phyloP scores from a whole-genome alignment of 2,797 vertebrate species.

The Sardinella longiceps region DNA sequence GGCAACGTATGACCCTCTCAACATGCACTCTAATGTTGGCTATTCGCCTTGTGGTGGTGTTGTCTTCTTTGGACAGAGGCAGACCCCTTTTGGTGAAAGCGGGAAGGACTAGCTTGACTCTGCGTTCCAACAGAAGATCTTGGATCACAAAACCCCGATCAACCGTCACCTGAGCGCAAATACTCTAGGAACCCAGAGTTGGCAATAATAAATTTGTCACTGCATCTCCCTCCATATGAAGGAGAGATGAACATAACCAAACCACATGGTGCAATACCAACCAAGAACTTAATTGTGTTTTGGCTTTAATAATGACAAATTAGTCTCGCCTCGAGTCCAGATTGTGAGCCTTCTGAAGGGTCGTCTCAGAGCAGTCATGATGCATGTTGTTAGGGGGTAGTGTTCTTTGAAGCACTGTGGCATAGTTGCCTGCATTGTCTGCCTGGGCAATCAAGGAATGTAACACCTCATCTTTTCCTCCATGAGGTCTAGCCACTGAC shows the following conservation, averaged over 20 bases:
- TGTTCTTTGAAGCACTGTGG: slow-evolving; percentile 23
- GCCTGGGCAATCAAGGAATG: slow-evolving; percentile 26
- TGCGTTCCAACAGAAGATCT: background rate
- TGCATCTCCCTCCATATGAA: background rate
- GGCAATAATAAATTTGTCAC: background rate
- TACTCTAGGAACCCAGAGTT: slow-evolving; percentile 8
- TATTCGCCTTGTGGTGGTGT: background rate
- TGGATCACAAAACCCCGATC: slow-evolving; percentile 21
- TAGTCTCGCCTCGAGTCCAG: slow-evolving; percentile 24
- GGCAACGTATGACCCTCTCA: background rate
- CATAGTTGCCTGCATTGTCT: slow-evolving; percentile 27
- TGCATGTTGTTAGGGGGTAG: slow-evolving; percentile 34
- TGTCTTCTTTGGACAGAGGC: slow-evolving; percentile 18
- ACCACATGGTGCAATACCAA: too few species aligned
- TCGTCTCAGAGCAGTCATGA: slow-evolving; percentile 33
- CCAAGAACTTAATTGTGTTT: background rate
- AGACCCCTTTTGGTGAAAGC: background rate
- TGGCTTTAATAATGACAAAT: background rate
- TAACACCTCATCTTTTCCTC: slow-evolving; percentile 23
- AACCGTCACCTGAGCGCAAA: slow-evolving; percentile 6
- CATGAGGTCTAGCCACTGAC: slow-evolving; percentile 28
- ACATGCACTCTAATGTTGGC: background rate
- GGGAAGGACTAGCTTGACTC: too few species aligned
- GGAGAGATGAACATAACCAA: background rate
- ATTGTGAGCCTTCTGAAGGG: slow-evolving; percentile 27